Conservation (phyloP, 1,140 invertebrate species). For the Bombus ignitus region DNA sequence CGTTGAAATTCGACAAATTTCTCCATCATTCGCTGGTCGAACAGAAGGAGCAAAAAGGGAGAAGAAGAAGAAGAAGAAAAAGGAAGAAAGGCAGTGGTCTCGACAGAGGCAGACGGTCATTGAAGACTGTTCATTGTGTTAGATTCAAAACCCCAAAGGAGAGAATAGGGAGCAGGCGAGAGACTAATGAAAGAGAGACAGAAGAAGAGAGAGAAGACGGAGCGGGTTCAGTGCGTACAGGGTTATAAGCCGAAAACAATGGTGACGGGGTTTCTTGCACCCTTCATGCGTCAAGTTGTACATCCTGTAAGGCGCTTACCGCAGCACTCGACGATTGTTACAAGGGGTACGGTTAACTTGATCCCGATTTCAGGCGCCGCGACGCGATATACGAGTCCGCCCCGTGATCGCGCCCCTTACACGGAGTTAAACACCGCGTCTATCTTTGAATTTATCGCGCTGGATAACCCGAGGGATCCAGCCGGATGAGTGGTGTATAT, state of each 20-base stretch:
- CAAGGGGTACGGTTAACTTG: constrained; percentile 62
- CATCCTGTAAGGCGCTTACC: constrained; percentile 67
- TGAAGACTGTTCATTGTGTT: constrained; percentile 54
- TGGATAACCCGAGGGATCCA: neutral
- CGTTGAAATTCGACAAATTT: constrained; percentile 53
- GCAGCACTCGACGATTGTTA: constrained; percentile 63
- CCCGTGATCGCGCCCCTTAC: constrained; percentile 55
- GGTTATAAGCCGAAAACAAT: constrained; percentile 69
- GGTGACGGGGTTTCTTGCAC: constrained; percentile 64
- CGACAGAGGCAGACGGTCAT: constrained; percentile 47
- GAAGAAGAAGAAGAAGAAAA: neutral
- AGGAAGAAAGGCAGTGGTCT: neutral
- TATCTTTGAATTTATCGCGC: constrained; percentile 54
- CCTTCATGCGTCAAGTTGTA: constrained; percentile 65
- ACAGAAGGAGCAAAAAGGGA: neutral
- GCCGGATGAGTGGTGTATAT: constrained; percentile 9
- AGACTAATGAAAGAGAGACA: constrained; percentile 18
- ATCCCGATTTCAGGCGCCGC: constrained; percentile 56
- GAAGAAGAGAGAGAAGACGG: neutral
- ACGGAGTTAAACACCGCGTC: constrained; percentile 45
- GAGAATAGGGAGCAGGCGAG: constrained; percentile 19
- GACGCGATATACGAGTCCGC: constrained; percentile 55
- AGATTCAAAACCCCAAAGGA: constrained; percentile 44
- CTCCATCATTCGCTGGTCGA: neutral
- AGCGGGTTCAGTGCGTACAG: constrained; percentile 16